A percentile compares a stretch with the other conserved stretches of the same genome.
These are phyloP conservation scores for Himalopsyche japonica DNA, from an alignment of 2,888 invertebrate species.

Conservation along the genomic window DNA sequence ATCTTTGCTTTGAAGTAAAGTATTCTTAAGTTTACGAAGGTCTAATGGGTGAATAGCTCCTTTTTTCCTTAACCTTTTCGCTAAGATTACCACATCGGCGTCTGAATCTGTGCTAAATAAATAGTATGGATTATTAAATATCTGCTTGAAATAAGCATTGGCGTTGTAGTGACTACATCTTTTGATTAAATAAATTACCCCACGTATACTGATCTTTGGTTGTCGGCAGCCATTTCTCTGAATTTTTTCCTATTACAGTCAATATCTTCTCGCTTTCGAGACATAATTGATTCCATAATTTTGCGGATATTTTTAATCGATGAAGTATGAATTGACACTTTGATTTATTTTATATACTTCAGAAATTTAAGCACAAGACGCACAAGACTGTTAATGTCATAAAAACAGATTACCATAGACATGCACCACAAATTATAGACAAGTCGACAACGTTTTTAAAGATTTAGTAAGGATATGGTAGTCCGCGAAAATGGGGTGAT, in stretches of 20 bases:
- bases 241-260: not conserved
- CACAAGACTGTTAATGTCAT: too few relatives aligned
- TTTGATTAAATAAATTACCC: not conserved
- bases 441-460: too few relatives aligned
- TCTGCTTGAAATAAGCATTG: not conserved
- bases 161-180: not conserved
- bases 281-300: not conserved
- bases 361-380: too few relatives aligned
- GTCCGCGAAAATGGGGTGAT: too few relatives aligned
- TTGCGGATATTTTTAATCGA: too few relatives aligned
- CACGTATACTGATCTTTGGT: not conserved
- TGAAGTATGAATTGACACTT: too few relatives aligned
- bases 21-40: constrained; percentile 50
- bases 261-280: not conserved
- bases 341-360: too few relatives aligned
- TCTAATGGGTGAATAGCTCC: constrained; percentile 45
- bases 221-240: not conserved
- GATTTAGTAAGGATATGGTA: too few relatives aligned
- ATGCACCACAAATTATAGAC: too few relatives aligned
- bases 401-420: too few relatives aligned
- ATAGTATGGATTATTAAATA: not conserved
- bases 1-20: constrained; percentile 50
- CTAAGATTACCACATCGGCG: constrained; percentile 45
- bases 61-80: constrained; percentile 51
- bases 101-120: constrained; percentile 4